Conservation (phyloP, 2,888 invertebrate genomes). For the Electrophaes corylata region DNA sequence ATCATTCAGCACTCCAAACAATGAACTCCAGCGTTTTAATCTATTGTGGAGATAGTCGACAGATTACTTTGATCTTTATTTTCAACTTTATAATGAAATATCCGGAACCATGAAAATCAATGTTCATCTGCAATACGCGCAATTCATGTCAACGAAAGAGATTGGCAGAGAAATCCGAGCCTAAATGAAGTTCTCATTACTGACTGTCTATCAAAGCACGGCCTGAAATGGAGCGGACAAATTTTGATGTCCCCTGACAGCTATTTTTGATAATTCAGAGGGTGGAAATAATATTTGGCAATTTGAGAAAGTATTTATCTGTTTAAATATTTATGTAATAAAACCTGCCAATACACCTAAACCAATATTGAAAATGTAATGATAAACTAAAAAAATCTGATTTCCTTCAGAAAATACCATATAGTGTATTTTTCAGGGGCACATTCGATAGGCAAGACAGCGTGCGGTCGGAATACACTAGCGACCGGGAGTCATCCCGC, state of each 20-base stretch:
- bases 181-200: constrained; percentile 55
- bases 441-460: constrained; percentile 95
- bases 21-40: constrained; percentile 18
- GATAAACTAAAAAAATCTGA: constrained; percentile 23
- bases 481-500: constrained; percentile 92
- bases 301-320: constrained; percentile 19
- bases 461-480: constrained; percentile 94
- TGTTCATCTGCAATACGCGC: constrained; percentile 51
- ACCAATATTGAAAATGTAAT: constrained; percentile 26
- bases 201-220: constrained; percentile 48
- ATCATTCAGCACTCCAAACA: constrained; percentile 3
- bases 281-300: constrained; percentile 28
- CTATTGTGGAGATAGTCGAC: constrained; percentile 19
- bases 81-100: constrained; percentile 39
- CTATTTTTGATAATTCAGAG: constrained; percentile 49
- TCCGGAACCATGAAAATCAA: constrained; percentile 39
- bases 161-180: constrained; percentile 49
- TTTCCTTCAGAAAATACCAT: constrained; percentile 30
- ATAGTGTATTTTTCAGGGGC: constrained; percentile 84
- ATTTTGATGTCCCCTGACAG: constrained; percentile 50
- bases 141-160: constrained; percentile 49
- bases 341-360: constrained; percentile 17
- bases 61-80: constrained; percentile 33
- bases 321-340: constrained; percentile 34
- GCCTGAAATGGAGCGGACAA: constrained; percentile 48